These are phyloP conservation scores for Aplidium turbinatum DNA, from an alignment of 23 tunicate species.

Conservation along the genomic window DNA sequence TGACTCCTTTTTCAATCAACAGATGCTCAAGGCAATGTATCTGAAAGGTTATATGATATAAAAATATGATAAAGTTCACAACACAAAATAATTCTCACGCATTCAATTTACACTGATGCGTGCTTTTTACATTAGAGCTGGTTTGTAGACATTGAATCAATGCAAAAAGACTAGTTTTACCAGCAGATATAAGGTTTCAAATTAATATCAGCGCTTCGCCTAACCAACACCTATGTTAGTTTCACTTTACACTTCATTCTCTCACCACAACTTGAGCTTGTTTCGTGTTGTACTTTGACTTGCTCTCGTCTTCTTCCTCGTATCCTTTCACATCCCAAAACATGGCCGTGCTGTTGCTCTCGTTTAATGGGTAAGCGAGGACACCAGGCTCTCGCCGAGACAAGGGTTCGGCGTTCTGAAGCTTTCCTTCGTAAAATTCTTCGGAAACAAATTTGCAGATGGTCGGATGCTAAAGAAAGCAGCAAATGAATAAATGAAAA, in stretches of 20 bases:
- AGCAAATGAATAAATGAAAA: neutral
- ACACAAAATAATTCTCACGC: no score
- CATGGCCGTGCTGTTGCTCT: neutral
- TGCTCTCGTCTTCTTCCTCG: conserved; percentile 47
- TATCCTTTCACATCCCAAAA: conserved; percentile 33
- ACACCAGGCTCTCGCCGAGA: neutral
- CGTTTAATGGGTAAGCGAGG: neutral
- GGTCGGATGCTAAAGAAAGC: conserved; percentile 15
- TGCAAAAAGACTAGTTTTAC: no score
- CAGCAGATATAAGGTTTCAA: no score
- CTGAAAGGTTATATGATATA: no score
- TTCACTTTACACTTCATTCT: no score
- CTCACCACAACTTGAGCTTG: conserved; percentile 44
- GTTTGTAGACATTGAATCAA: no score
- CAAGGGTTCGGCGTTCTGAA: conserved; percentile 14
- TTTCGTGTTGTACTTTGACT: conserved; percentile 47
- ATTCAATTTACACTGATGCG: no score
- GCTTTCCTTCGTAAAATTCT: conserved; percentile 39
- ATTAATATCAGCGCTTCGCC: no score
- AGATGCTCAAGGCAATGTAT: no score
- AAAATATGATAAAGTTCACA: no score
- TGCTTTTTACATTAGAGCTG: no score
- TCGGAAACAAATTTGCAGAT: conserved; percentile 59
- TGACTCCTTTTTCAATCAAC: neutral
- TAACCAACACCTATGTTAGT: no score